Conservation (phyloP, 2,888 invertebrate genomes). For the Drosophila macrospina region DNA sequence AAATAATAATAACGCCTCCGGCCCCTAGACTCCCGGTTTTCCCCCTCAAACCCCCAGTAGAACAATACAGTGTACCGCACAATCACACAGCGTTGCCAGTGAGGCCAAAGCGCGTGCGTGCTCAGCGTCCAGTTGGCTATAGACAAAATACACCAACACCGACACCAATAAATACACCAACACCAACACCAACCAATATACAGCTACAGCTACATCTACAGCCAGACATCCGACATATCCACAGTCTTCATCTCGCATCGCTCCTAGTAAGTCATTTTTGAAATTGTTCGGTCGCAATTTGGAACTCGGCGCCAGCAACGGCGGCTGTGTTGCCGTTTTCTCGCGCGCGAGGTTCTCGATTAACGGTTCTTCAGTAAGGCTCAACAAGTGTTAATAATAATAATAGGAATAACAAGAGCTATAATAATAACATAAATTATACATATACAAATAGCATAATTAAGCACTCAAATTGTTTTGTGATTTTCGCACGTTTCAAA, state of each 20-base stretch:
- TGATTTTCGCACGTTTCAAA: slow-evolving; percentile 40
- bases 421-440: slow-evolving; percentile 22
- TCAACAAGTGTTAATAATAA: slow-evolving; percentile 33
- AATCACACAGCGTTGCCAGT: slow-evolving; percentile 19
- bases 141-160: slow-evolving; percentile 12
- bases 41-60: neutral
- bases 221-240: slow-evolving; percentile 22
- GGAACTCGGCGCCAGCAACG: slow-evolving; percentile 9
- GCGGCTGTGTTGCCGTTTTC: neutral
- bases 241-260: slow-evolving; percentile 67
- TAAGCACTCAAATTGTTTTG: slow-evolving; percentile 30
- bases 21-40: slow-evolving; percentile 21
- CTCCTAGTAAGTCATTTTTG: slow-evolving; percentile 67
- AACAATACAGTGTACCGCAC: neutral
- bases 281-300: slow-evolving; percentile 30
- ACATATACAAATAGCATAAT: too few species aligned
- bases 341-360: slow-evolving; percentile 18
- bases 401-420: slow-evolving; percentile 13
- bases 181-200: too few species aligned
- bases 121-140: slow-evolving; percentile 35
- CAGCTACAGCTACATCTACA: neutral
- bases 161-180: neutral
- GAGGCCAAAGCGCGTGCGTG: slow-evolving; percentile 70
- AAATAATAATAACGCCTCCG: slow-evolving; percentile 24
- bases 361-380: slow-evolving; percentile 33